Percentiles rank a stretch among this genome's conserved stretches.
phyloP scores from a whole-genome alignment of 1,140 invertebrate species.

The Hesperophylax magnus region DNA sequence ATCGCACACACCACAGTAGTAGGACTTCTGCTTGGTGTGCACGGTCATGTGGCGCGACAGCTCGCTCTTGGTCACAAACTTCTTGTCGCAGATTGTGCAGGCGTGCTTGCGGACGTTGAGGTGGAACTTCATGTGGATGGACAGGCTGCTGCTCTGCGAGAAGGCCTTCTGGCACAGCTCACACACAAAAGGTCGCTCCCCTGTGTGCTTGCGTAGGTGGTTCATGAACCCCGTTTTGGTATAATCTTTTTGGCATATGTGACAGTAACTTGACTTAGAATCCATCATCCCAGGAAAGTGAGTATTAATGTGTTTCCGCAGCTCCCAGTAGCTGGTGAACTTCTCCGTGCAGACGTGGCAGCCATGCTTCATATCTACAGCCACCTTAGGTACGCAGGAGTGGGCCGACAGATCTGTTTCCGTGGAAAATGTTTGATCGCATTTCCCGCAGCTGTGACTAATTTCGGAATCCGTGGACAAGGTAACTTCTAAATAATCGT shows the following conservation, averaged over 20 bases:
- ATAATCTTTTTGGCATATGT: conserved; percentile 70
- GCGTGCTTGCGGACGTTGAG: conserved; percentile 72
- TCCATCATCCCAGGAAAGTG: conserved; percentile 70
- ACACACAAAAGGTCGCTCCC: conserved; percentile 82
- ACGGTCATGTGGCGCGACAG: conserved; percentile 74
- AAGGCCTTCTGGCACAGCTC: conserved; percentile 75
- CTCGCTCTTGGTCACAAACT: conserved; percentile 75
- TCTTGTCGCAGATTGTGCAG: conserved; percentile 73
- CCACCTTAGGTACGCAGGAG: conserved; percentile 63
- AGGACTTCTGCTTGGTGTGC: conserved; percentile 75
- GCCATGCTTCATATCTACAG: conserved; percentile 64
- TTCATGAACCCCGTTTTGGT: conserved; percentile 71
- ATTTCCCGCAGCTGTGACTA: conserved; percentile 67
- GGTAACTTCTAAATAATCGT: conserved; percentile 70
- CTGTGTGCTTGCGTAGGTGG: conserved; percentile 91
- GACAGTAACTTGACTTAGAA: conserved; percentile 70
- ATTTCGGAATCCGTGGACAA: conserved; percentile 69
- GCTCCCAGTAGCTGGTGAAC: conserved; percentile 69
- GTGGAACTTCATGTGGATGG: conserved; percentile 77
- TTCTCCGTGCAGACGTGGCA: conserved; percentile 70
- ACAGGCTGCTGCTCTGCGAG: conserved; percentile 73
- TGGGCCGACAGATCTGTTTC: conserved; percentile 64
- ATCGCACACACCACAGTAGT: conserved; percentile 73
- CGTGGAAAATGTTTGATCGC: conserved; percentile 68
- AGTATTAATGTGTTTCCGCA: conserved; percentile 69